phyloP scores from a whole-genome alignment of 2,888 invertebrate species.

The Rotaria socialis region DNA sequence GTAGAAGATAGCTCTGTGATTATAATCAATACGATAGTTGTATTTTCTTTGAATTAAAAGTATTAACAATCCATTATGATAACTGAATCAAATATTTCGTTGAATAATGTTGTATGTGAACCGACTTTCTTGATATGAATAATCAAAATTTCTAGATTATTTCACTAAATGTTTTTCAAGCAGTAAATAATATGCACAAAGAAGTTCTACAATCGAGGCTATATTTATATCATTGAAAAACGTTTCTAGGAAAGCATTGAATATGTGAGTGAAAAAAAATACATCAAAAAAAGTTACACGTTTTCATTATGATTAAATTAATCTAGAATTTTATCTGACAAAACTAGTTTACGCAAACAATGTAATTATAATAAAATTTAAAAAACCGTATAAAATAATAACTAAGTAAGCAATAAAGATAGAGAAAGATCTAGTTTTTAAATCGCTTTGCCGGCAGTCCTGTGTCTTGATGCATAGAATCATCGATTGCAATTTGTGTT shows the following conservation, averaged over 20 bases:
- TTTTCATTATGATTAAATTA: background rate
- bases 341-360: background rate
- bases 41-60: too few relatives aligned
- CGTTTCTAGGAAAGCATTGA: background rate
- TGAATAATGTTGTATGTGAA: too few relatives aligned
- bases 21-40: too few relatives aligned
- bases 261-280: background rate
- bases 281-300: background rate
- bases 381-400: background rate
- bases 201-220: background rate
- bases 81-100: too few relatives aligned
- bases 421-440: background rate
- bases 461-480: background rate
- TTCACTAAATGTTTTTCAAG: too few relatives aligned
- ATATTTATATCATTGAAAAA: background rate
- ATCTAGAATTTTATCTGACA: background rate
- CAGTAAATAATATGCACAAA: background rate
- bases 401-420: background rate
- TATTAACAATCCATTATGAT: too few relatives aligned
- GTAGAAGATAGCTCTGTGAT: too few relatives aligned
- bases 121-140: too few relatives aligned
- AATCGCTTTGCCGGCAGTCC: background rate
- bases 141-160: too few relatives aligned
- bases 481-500: background rate
- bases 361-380: background rate